Percentiles rank a stretch among this genome's conserved stretches.
These are phyloP conservation scores for Cyrtonyx montezumae DNA, from an alignment of 2,113 vertebrate genomes.

Conservation along the genomic window DNA sequence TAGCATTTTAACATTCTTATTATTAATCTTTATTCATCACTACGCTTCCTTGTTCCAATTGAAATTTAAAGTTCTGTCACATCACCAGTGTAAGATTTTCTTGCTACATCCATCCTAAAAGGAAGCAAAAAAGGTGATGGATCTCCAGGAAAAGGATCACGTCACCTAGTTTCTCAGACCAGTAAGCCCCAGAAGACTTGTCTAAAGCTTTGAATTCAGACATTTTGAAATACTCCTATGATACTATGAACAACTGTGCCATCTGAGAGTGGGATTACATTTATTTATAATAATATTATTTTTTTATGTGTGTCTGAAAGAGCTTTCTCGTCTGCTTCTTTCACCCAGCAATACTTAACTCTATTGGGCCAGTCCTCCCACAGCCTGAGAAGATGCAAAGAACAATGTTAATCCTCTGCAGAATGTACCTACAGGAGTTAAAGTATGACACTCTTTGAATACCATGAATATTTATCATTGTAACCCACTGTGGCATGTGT, in stretches of 20 bases:
- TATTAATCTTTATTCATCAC: background rate
- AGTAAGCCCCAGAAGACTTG: background rate
- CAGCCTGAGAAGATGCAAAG: background rate
- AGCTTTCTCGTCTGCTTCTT: background rate
- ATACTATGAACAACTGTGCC: background rate
- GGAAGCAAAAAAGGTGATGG: background rate
- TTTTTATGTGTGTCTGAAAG: background rate
- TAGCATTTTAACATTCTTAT: background rate
- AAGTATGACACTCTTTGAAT: background rate
- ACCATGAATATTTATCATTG: constrained; percentile 13
- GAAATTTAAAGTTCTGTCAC: background rate
- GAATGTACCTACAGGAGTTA: background rate
- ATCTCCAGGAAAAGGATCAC: background rate
- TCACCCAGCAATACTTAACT: background rate
- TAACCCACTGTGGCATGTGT: background rate
- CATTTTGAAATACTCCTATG: background rate
- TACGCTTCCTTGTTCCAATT: background rate
- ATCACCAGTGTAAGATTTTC: background rate
- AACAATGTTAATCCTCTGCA: background rate
- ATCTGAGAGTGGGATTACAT: background rate
- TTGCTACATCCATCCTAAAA: background rate
- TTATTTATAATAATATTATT: background rate
- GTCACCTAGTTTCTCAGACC: background rate
- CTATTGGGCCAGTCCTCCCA: background rate
- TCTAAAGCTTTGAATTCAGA: background rate